Evolutionary conservation across 2,113 vertebrate genomes (phyloP).

Genomic region (Pantherophis guttatus): DNA sequence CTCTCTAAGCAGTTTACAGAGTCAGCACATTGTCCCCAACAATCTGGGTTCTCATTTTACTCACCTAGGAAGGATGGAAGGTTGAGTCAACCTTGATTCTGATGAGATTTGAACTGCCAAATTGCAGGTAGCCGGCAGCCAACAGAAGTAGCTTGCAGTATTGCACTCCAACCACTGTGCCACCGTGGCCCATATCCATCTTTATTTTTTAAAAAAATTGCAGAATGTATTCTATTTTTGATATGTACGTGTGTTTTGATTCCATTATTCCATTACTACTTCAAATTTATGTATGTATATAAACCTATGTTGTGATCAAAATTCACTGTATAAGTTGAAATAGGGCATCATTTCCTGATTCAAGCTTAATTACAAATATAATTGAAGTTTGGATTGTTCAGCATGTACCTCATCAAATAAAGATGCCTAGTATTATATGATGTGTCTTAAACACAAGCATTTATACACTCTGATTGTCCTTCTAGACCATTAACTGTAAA

Average conservation of each 20-base stretch:
- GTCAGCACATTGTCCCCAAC: no score
- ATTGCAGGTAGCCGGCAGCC: no score
- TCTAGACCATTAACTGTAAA: slow-evolving; percentile 18
- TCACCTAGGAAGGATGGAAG: no score
- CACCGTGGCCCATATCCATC: not conserved
- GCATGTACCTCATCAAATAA: not conserved
- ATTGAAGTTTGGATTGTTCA: not conserved
- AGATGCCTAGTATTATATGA: not conserved
- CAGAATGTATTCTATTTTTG: not conserved
- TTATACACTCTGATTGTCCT: not conserved
- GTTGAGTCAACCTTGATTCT: no score
- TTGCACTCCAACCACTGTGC: no score
- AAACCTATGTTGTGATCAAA: not conserved
- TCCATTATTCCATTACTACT: slow-evolving; percentile 9
- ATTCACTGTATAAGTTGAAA: not conserved
- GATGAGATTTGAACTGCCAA: no score
- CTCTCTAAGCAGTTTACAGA: no score
- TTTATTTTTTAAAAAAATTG: not conserved
- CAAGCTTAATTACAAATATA: slow-evolving; percentile 15
- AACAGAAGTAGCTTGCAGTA: no score
- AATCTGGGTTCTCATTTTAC: no score
- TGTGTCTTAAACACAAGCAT: not conserved
- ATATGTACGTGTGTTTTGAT: not conserved
- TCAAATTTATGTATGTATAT: not conserved
- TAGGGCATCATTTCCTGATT: not conserved